A percentile compares a stretch with the other conserved stretches of the same genome.
These are phyloP conservation scores for Oryzias melastigma DNA, from an alignment of 2,113 vertebrate genomes.

Conservation along the genomic window DNA sequence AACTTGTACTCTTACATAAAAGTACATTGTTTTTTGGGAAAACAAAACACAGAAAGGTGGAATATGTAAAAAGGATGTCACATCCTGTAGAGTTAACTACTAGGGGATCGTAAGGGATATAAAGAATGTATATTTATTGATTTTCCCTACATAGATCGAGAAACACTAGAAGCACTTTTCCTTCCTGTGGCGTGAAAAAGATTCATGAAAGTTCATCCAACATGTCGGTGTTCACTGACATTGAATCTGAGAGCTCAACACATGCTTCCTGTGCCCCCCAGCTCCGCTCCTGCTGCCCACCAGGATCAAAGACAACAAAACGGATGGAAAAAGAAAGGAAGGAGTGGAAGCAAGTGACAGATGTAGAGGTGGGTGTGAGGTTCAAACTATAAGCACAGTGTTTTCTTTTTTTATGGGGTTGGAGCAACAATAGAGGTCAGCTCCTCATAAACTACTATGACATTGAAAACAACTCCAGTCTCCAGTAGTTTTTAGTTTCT, in stretches of 20 bases:
- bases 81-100: no score
- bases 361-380: constrained; percentile 24
- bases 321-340: constrained; percentile 20
- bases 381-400: constrained; percentile 24
- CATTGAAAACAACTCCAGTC: no score
- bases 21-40: no score
- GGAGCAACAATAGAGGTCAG: no score
- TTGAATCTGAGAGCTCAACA: constrained; percentile 37
- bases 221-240: constrained; percentile 28
- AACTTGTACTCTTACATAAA: no score
- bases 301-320: constrained; percentile 44
- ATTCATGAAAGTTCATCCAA: constrained; percentile 11
- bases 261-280: constrained; percentile 19
- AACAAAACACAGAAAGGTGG: no score
- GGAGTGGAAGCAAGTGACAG: constrained; percentile 18
- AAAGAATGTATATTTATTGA: no score
- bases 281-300: constrained; percentile 36
- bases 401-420: constrained; percentile 11
- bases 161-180: not conserved
- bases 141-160: no score
- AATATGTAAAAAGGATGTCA: no score
- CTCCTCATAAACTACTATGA: no score
- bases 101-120: no score
- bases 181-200: not conserved
- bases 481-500: no score